Evolutionary conservation across 2,888 invertebrate species (phyloP).

Genomic region (Drosophila monieri): DNA sequence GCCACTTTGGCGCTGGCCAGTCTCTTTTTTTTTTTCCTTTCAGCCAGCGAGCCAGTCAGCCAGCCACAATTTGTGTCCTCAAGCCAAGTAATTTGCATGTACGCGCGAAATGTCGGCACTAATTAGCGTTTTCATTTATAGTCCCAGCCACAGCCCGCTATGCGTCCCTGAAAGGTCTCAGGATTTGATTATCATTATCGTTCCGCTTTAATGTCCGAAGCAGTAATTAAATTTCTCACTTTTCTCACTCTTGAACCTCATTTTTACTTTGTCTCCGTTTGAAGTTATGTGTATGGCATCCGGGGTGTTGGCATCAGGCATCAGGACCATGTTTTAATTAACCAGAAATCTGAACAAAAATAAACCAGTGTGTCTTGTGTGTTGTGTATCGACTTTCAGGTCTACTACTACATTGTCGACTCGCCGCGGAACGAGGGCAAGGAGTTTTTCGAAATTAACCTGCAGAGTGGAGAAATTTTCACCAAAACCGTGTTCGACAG

Average conservation of each 20-base stretch:
- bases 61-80: conserved; percentile 62
- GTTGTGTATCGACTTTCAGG: conserved; percentile 85
- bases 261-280: conserved; percentile 53
- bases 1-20: conserved; percentile 57
- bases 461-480: conserved; percentile 97
- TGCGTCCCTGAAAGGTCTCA: conserved; percentile 30
- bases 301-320: neutral
- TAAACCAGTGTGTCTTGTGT: conserved; percentile 15
- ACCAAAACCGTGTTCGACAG: conserved; percentile 98
- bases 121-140: conserved; percentile 70
- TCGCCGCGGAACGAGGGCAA: conserved; percentile 96
- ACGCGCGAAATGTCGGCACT: conserved; percentile 72
- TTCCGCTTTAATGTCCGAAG: conserved; percentile 52
- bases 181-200: conserved; percentile 61
- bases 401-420: conserved; percentile 96
- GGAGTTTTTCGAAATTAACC: conserved; percentile 98
- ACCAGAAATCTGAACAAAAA: conserved; percentile 30
- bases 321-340: conserved; percentile 62
- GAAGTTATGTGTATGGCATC: conserved; percentile 13
- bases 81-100: conserved; percentile 76
- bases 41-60: conserved; percentile 9
- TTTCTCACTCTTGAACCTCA: conserved; percentile 32
- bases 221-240: conserved; percentile 46
- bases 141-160: conserved; percentile 4
- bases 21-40: conserved; percentile 26